Conservation (phyloP, 2,797 vertebrate species). For the Coluber constrictor region DNA sequence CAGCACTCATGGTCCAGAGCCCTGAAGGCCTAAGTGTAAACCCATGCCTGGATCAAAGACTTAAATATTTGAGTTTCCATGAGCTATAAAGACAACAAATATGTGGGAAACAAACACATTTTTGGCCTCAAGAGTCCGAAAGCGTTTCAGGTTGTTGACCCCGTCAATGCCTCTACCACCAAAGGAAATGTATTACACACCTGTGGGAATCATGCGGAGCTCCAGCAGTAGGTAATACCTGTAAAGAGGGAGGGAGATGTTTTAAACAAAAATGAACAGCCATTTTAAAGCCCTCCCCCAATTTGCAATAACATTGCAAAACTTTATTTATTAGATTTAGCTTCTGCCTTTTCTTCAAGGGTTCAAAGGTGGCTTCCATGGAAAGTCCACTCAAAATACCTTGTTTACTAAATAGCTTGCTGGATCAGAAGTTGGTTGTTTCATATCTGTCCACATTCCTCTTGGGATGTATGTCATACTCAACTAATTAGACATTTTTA, state of each 20-base stretch:
- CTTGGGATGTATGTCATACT: neutral
- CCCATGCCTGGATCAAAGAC: neutral
- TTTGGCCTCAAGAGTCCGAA: accelerated
- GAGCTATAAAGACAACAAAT: neutral
- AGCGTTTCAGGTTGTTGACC: neutral
- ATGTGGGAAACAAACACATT: accelerated
- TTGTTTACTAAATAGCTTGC: neutral
- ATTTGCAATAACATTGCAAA: neutral
- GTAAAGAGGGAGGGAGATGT: conserved; percentile 20
- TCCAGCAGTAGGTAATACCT: conserved; percentile 76
- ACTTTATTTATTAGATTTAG: neutral
- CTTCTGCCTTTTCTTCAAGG: neutral
- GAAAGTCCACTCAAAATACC: neutral
- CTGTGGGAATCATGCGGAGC: conserved; percentile 77
- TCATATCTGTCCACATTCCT: neutral
- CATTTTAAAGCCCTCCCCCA: neutral
- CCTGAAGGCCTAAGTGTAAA: neutral
- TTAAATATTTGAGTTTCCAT: neutral
- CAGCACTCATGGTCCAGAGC: neutral
- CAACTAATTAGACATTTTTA: neutral
- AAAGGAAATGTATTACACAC: conserved; percentile 42
- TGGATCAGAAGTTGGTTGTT: neutral
- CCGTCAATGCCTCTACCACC: neutral
- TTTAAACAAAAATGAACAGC: neutral
- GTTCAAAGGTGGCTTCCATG: neutral